Conservation (phyloP, 2,797 vertebrate species). For the Nasua narica region DNA sequence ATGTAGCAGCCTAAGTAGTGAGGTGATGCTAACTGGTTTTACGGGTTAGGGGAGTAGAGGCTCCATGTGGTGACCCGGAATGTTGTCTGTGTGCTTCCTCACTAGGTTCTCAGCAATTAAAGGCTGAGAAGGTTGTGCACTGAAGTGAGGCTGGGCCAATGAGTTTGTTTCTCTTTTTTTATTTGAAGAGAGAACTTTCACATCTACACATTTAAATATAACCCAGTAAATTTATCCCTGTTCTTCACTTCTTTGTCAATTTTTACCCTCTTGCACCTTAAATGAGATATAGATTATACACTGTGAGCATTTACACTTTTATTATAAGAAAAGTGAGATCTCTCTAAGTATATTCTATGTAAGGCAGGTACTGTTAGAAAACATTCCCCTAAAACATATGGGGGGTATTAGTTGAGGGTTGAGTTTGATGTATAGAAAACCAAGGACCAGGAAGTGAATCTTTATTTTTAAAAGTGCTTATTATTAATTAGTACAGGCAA, state of each 20-base stretch:
- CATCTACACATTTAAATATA: constrained; percentile 37
- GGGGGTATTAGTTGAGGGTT: neutral
- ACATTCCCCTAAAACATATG: neutral
- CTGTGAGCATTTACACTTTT: neutral
- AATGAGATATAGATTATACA: constrained; percentile 10
- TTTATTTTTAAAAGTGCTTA: neutral
- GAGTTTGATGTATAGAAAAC: neutral
- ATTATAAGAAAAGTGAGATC: constrained; percentile 2
- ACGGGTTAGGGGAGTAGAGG: neutral
- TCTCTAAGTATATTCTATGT: neutral
- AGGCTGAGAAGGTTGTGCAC: neutral
- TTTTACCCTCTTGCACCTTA: neutral
- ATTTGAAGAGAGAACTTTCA: constrained; percentile 41
- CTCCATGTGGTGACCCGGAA: neutral
- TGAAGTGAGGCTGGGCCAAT: neutral
- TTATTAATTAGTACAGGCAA: neutral
- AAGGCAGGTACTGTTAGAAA: neutral
- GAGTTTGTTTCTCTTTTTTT: neutral
- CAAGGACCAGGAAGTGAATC: neutral
- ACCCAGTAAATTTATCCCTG: neutral
- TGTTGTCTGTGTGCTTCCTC: neutral
- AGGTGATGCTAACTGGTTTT: neutral
- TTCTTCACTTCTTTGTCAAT: neutral
- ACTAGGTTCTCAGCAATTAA: neutral
- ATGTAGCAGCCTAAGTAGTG: neutral